A percentile compares a stretch with the other conserved stretches of the same genome.
These are phyloP conservation scores for Muraenolepis orangiensis DNA, from an alignment of 2,797 vertebrate species.

Conservation along the genomic window DNA sequence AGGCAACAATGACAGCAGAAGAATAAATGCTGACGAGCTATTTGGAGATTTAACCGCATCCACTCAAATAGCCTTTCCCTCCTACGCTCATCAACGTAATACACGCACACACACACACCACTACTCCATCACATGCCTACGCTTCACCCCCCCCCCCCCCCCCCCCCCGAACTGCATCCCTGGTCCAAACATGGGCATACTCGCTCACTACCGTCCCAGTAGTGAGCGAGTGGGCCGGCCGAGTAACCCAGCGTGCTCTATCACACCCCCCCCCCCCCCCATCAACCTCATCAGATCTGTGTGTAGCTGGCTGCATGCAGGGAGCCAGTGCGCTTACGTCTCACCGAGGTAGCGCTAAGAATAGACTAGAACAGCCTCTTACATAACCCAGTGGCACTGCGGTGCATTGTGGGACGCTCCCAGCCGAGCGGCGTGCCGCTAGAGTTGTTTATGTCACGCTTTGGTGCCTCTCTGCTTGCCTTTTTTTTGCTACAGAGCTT, in stretches of 20 bases:
- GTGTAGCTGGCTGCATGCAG: slow-evolving; percentile 63
- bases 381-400: slow-evolving; percentile 64
- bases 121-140: slow-evolving; percentile 30
- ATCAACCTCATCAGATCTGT: slow-evolving; percentile 62
- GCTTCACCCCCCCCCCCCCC: slow-evolving; percentile 40
- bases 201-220: slow-evolving; percentile 49
- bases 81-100: slow-evolving; percentile 28
- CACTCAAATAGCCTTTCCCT: slow-evolving; percentile 40
- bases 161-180: slow-evolving; percentile 59
- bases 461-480: slow-evolving; percentile 28
- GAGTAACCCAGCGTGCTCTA: slow-evolving; percentile 45
- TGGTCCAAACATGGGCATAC: slow-evolving; percentile 58
- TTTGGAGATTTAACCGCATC: slow-evolving; percentile 38
- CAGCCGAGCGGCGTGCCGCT: slow-evolving; percentile 46
- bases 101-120: slow-evolving; percentile 22
- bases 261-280: no score
- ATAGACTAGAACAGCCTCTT: slow-evolving; percentile 77
- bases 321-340: slow-evolving; percentile 61
- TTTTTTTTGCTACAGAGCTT: slow-evolving; percentile 28
- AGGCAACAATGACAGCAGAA: neutral
- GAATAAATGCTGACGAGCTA: slow-evolving; percentile 23
- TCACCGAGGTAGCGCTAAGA: slow-evolving; percentile 74
- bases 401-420: slow-evolving; percentile 71
- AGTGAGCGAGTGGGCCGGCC: slow-evolving; percentile 50
- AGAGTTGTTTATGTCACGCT: slow-evolving; percentile 37